Evolutionary conservation across 1,140 invertebrate species (phyloP), one percentile per base, ranked within the genome.

Genomic region (Saccostrea echinata): DNA sequence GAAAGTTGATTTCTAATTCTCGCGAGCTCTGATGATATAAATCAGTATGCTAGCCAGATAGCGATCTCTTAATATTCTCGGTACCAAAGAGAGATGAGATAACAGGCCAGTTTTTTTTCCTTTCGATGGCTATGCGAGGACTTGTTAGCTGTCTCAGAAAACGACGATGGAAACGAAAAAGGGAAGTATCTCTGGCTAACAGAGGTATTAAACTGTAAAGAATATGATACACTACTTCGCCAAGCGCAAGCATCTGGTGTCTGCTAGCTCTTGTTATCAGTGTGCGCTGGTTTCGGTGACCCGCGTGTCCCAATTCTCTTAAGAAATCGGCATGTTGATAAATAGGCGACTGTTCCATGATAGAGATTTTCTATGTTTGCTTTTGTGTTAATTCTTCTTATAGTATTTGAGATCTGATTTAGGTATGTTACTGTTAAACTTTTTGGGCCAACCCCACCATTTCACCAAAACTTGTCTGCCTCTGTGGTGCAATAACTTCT

Each of bases 391-490:
- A 35, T 18, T 1, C 24, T 61, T 85, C 84, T 85, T 85, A 71
- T 85, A 85, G 51, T 76, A 24, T 68, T 85, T 85, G 57, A 85
- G n/a, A 1, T 24, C 33, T 33, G 57, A 8, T 61, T 55, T 84
- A 16, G 80, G 33, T 27, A 88, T 88, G 81, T 43, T 84, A n/a
- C 57, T 84, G 53, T 88, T 84, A 52, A 84, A 88, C 57, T 84
- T 84, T 13, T 55, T 21, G 1, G 82, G 82, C 86, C 86, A 88
- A 27, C 86, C 82, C 83, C 61, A 84, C 86, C 86, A 88, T 18
- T 84, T 84, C 11, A 88, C 86, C 12, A 88, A 55, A 13, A 35
- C 82, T 3, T 80, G 43, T 16, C 84, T 24, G 11, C 64, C 43
- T n/a, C n/a, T 30, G 11, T 35, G 24, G 30, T 52, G 57, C 30